These are phyloP conservation scores for Parazoanthus darwini DNA, from an alignment of 92 coral and sea anemone species.

Conservation along the genomic window DNA sequence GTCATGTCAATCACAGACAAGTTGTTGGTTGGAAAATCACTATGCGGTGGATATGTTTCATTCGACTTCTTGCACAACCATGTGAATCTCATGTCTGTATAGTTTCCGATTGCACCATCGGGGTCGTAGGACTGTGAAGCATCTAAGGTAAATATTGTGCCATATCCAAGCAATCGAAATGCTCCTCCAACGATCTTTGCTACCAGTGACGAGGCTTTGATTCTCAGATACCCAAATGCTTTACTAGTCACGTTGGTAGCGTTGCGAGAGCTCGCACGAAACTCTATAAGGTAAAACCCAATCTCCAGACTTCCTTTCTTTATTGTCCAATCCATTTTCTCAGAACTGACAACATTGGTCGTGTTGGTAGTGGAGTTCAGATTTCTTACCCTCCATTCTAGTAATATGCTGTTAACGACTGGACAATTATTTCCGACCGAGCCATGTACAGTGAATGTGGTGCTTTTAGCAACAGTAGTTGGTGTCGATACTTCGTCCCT, in stretches of 20 bases:
- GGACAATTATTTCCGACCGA: conserved; percentile 18
- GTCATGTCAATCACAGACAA: not conserved
- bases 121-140: conserved; percentile 69
- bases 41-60: conserved; percentile 52
- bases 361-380: not conserved
- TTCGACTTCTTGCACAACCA: conserved; percentile 73
- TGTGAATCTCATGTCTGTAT: conserved; percentile 61
- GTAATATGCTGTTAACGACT: not conserved
- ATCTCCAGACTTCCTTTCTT: conserved; percentile 23
- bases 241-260: not conserved
- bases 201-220: conserved; percentile 45
- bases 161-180: conserved; percentile 53
- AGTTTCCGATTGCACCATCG: conserved; percentile 51
- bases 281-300: conserved; percentile 40
- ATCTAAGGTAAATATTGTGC: conserved; percentile 44
- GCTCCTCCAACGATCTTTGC: conserved; percentile 71
- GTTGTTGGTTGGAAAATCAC: not conserved
- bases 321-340: conserved; percentile 19
- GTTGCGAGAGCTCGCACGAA: not conserved
- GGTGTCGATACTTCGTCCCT: not conserved
- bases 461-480: not conserved
- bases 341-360: not conserved
- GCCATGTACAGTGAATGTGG: conserved; percentile 22
- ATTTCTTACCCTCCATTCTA: conserved; percentile 20
- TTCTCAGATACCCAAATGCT: conserved; percentile 27